Conservation (phyloP, 2,797 vertebrate species). For the Lepilemur septentrionalis region DNA sequence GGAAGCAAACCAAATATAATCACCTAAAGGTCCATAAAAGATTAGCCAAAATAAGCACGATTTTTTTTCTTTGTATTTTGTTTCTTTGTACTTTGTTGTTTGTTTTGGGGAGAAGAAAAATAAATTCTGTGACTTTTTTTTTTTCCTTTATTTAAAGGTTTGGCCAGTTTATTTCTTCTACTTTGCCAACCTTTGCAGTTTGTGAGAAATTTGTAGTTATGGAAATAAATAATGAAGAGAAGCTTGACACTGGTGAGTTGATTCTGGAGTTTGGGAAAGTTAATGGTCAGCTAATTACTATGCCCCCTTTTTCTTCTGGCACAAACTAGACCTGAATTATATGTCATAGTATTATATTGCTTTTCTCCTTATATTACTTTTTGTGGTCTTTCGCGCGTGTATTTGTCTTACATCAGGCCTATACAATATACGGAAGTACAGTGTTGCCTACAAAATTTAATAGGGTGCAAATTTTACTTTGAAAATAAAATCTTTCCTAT, state of each 20-base stretch:
- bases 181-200: constrained; percentile 96
- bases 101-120: neutral
- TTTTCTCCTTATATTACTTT: neutral
- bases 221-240: constrained; percentile 97
- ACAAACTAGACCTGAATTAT: neutral
- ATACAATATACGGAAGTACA: neutral
- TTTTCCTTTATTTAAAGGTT: constrained; percentile 86
- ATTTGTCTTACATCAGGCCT: neutral
- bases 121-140: constrained; percentile 14
- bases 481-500: neutral
- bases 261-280: constrained; percentile 4
- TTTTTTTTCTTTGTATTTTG: neutral
- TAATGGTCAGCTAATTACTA: neutral
- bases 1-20: neutral
- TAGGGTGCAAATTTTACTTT: constrained; percentile 3
- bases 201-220: constrained; percentile 99
- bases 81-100: neutral
- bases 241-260: constrained; percentile 91
- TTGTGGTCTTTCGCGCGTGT: neutral
- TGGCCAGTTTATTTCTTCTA: constrained; percentile 98
- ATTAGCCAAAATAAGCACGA: neutral
- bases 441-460: neutral
- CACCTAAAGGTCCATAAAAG: neutral
- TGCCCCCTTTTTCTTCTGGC: neutral
- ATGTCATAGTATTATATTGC: neutral